Evolutionary conservation across 2,113 vertebrate genomes (phyloP).

Genomic region (Spea multiplicata): DNA sequence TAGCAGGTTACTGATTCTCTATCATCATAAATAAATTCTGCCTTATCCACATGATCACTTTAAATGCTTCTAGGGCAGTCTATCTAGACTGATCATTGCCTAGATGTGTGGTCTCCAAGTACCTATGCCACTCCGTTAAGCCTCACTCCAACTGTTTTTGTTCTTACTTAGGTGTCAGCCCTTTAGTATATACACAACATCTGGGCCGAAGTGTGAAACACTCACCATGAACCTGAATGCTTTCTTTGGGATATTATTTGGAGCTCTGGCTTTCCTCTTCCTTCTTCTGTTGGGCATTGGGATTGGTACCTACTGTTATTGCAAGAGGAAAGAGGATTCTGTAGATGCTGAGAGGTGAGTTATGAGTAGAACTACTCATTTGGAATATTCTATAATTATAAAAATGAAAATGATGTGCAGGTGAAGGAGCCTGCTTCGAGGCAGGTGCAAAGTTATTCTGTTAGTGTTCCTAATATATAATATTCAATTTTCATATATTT

Average conservation of each 20-base stretch:
- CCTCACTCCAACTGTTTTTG: background rate
- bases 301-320: background rate
- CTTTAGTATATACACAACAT: slow-evolving; percentile 46
- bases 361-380: background rate
- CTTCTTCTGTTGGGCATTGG: slow-evolving; percentile 39
- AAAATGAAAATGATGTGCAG: no score
- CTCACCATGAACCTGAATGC: slow-evolving; percentile 53
- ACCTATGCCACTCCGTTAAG: no score
- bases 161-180: background rate
- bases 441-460: no score
- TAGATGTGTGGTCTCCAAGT: no score
- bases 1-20: no score
- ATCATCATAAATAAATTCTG: no score
- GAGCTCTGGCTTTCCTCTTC: slow-evolving; percentile 51
- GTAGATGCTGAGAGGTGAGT: background rate
- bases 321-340: no score
- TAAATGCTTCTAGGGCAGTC: no score
- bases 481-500: background rate
- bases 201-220: slow-evolving; percentile 52
- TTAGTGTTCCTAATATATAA: no score
- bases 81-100: no score
- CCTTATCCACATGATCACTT: no score
- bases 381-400: background rate
- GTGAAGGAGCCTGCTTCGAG: no score
- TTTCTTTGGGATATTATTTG: slow-evolving; percentile 63